Evolutionary conservation across 2,113 vertebrate species (phyloP).

Genomic region (Potamarius usumacintae): DNA sequence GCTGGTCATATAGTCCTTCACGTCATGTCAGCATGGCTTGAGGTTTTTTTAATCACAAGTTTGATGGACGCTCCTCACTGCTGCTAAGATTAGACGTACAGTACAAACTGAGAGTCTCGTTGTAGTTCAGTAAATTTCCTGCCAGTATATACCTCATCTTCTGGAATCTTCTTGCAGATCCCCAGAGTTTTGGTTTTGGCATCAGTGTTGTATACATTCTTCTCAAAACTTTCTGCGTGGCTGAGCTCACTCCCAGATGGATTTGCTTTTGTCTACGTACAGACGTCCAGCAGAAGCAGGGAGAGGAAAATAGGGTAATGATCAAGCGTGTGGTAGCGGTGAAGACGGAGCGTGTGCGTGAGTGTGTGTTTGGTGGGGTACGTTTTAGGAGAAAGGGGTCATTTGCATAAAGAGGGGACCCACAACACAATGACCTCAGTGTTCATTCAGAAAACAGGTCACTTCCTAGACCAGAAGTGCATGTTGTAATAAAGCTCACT

Average conservation of each 20-base stretch:
- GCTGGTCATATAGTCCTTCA: conserved; percentile 10
- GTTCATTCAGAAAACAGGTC: conserved; percentile 48
- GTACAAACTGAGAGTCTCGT: neutral
- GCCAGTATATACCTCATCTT: conserved; percentile 11
- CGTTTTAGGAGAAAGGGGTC: conserved; percentile 33
- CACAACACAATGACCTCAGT: conserved; percentile 49
- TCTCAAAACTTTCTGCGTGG: conserved; percentile 13
- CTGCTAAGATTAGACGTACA: conserved; percentile 3
- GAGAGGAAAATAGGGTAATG: neutral
- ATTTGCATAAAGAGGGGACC: conserved; percentile 18
- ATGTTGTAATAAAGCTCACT: conserved; percentile 14
- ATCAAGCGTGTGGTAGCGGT: neutral
- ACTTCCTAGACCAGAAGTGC: conserved; percentile 14
- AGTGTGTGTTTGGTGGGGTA: conserved; percentile 21
- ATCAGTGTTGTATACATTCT: conserved; percentile 30
- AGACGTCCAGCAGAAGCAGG: neutral
- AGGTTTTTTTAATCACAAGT: conserved; percentile 41
- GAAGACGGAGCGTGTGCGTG: neutral
- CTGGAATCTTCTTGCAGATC: neutral
- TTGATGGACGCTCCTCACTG: conserved; percentile 1
- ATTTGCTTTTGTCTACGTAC: conserved; percentile 20
- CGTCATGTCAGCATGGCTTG: conserved; percentile 39
- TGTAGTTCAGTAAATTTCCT: neutral
- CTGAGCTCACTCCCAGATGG: conserved; percentile 18
- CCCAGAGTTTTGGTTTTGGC: conserved; percentile 7